Base-by-base conservation (phyloP, 2,113 vertebrate species). In the Athene cunicularia region DNA sequence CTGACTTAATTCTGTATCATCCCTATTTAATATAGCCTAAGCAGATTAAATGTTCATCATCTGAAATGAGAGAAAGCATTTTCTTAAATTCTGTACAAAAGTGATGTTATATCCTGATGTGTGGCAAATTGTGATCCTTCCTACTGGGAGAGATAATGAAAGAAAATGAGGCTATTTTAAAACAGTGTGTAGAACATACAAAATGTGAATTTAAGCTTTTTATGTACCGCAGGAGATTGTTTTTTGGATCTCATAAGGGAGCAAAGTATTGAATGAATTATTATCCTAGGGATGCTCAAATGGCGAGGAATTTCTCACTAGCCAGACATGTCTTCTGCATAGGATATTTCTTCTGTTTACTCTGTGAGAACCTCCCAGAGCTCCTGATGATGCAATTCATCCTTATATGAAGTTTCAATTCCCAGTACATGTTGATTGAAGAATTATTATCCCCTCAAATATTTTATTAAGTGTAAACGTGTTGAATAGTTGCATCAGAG, bases 171-270 rank as follows among this genome's bases (percentile, higher is more conserved):
- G 13, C 41, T 62, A 16, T 83, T 86, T 88, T 8, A 64, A 70
- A 94, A 9, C 43, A 52, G 43, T 0, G 0, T 86, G n/a, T 22
- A 20, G 68, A 60, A 50, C 23, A 11, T 12, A 21, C 5, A 43
- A 24, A 82, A 88, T 86, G 33, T 30, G 58, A 70, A 45, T 80
- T 70, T 32, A 60, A 59, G 30, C 33, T 88, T 64, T 47, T 1
- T 8, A 0, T 39, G 12, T 28, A 12, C 18, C 50, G 49, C 56
- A 68, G 37, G 56, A 43, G 26, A 14, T 72, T 68, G 37, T n/a
- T 45, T 52, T 56, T 7, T 24, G n/a, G 37, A n/a, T 76, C 76
- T 88, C 41, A 27, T 39, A 68, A 76, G 59, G 64, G 64, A 87
- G 27, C 74, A 33, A 13, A 75, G 3, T 33, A 26, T 3, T 82